Percentiles rank a stretch among this genome's conserved stretches.
These are phyloP conservation scores for Chaetophractus vellerosus DNA, from an alignment of 2,797 vertebrate genomes.

Conservation along the genomic window DNA sequence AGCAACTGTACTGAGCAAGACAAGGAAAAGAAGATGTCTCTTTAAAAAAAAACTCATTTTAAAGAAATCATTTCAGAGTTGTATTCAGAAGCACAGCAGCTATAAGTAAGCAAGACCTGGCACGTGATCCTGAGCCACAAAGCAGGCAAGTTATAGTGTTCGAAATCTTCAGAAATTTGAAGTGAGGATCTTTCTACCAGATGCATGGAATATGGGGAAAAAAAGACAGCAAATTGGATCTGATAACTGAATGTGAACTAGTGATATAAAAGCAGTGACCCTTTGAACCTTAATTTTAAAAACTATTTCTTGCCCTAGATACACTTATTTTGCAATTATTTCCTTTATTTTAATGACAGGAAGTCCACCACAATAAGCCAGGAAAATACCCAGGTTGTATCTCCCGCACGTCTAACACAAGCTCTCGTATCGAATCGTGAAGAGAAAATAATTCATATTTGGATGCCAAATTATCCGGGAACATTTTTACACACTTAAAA, in stretches of 20 bases:
- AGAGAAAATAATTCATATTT: neutral
- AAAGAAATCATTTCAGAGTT: neutral
- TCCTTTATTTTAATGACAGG: neutral
- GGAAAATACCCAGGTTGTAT: neutral
- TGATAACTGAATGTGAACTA: neutral
- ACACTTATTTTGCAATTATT: neutral
- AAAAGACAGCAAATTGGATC: neutral
- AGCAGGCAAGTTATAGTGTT: neutral
- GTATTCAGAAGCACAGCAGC: neutral
- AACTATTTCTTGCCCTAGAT: neutral
- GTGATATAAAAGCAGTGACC: neutral
- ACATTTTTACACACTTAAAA: neutral
- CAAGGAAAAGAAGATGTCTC: neutral
- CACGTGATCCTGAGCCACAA: neutral
- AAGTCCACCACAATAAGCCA: neutral
- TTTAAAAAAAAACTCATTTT: neutral
- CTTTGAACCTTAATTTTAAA: neutral
- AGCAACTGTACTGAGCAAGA: neutral
- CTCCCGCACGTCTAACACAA: neutral
- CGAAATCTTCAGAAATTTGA: neutral
- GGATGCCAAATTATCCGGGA: neutral
- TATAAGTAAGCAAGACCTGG: neutral
- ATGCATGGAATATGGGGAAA: neutral
- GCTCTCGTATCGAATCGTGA: neutral
- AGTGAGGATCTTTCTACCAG: neutral